These are phyloP conservation scores for Hirudinaria manillensis DNA, from an alignment of 2,888 invertebrate genomes.

Conservation along the genomic window DNA sequence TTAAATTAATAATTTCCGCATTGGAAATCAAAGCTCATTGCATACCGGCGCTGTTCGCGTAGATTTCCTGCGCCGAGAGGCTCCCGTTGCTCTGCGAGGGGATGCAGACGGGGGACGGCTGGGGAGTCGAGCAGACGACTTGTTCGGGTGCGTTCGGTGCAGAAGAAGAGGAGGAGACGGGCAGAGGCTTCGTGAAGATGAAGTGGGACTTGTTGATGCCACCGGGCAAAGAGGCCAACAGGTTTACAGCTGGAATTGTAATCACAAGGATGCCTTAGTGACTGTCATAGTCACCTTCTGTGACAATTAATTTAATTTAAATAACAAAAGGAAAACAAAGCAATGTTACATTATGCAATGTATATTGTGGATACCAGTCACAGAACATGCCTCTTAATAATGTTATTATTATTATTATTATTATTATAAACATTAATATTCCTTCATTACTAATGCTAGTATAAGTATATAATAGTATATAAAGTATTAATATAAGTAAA, in stretches of 20 bases:
- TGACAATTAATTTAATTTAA: neutral
- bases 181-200: conserved; percentile 20
- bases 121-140: too few relatives aligned
- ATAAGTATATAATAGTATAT: too few relatives aligned
- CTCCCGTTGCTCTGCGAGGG: neutral
- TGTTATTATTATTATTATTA: too few relatives aligned
- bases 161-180: neutral
- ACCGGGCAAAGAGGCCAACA: neutral
- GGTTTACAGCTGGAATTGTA: conserved; percentile 5
- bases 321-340: neutral
- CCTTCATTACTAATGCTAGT: too few relatives aligned
- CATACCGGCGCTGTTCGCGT: neutral
- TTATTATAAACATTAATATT: too few relatives aligned
- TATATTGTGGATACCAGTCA: too few relatives aligned
- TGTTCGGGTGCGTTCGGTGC: too few relatives aligned
- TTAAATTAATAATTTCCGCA: too few relatives aligned
- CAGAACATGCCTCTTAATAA: too few relatives aligned
- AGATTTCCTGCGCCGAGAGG: neutral
- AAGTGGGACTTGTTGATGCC: neutral
- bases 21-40: neutral
- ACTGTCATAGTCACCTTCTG: too few relatives aligned
- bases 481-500: too few relatives aligned
- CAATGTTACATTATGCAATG: neutral
- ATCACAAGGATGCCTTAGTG: neutral
- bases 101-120: neutral